A percentile compares a stretch with the other conserved stretches of the same genome.
Conservation (phyloP, 1,140 invertebrate species). For the Camponotus pennsylvanicus region DNA sequence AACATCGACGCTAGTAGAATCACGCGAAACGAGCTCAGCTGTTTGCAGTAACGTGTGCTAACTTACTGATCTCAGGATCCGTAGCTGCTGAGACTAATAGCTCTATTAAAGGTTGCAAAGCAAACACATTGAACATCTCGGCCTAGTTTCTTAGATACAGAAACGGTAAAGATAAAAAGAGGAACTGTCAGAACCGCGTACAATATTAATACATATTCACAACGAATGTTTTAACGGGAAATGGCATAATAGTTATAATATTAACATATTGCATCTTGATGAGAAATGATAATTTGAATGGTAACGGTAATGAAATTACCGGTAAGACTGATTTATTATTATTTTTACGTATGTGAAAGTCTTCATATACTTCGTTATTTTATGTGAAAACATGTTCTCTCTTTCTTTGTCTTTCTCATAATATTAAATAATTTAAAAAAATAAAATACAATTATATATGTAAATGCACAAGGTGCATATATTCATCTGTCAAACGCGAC, state of each 20-base stretch:
- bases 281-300: background rate
- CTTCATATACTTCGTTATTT: too few species aligned
- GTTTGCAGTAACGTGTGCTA: constrained; percentile 65
- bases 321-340: too few species aligned
- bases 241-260: background rate
- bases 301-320: background rate
- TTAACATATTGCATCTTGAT: background rate
- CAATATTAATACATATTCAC: too few species aligned
- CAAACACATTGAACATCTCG: constrained; percentile 69
- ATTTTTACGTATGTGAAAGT: too few species aligned
- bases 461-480: background rate
- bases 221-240: background rate
- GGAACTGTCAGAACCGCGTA: background rate
- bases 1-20: constrained; percentile 48
- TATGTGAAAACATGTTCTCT: too few species aligned
- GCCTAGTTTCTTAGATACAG: constrained; percentile 58
- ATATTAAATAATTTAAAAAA: background rate
- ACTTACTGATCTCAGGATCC: constrained; percentile 66
- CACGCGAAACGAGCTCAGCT: constrained; percentile 67
- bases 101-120: constrained; percentile 65
- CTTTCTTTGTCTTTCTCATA: background rate
- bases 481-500: background rate
- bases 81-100: constrained; percentile 61
- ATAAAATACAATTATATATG: background rate
- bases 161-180: background rate